Evolutionary conservation across 2,113 vertebrate genomes (phyloP).

Genomic region (Mustelus asterias): DNA sequence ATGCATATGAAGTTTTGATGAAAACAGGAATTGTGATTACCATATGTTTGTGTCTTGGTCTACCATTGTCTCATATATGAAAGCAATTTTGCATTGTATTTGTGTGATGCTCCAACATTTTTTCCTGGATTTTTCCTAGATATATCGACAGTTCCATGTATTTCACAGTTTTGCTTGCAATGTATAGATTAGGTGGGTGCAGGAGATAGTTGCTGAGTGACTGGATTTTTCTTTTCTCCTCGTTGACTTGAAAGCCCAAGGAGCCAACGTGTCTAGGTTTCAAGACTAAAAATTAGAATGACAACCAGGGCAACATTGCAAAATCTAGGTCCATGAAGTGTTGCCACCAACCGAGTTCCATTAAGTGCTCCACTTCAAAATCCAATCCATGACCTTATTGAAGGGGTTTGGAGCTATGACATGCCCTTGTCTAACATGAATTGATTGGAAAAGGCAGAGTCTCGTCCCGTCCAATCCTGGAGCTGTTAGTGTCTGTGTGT

Average conservation of each 20-base stretch:
- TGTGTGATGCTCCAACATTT: background rate
- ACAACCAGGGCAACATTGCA: background rate
- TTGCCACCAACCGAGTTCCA: background rate
- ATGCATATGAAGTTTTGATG: background rate
- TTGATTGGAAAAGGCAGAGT: background rate
- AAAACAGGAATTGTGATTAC: background rate
- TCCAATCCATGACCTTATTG: background rate
- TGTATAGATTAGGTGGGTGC: background rate
- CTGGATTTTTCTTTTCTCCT: background rate
- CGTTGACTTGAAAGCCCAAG: background rate
- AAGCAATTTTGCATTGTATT: background rate
- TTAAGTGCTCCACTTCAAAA: background rate
- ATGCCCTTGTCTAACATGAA: background rate
- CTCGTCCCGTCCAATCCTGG: background rate
- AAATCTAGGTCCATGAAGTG: background rate
- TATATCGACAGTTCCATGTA: background rate
- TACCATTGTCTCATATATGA: background rate
- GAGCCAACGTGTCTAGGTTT: background rate
- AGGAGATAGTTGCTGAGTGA: background rate
- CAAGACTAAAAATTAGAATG: background rate
- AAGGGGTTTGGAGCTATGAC: background rate
- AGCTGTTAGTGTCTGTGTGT: background rate
- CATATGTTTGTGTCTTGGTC: background rate
- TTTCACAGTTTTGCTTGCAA: background rate
- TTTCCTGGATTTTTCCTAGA: background rate